Percentiles rank a stretch among this genome's conserved stretches.
These are phyloP conservation scores for Iphiclides podalirius DNA, from an alignment of 2,888 invertebrate species.

Conservation along the genomic window DNA sequence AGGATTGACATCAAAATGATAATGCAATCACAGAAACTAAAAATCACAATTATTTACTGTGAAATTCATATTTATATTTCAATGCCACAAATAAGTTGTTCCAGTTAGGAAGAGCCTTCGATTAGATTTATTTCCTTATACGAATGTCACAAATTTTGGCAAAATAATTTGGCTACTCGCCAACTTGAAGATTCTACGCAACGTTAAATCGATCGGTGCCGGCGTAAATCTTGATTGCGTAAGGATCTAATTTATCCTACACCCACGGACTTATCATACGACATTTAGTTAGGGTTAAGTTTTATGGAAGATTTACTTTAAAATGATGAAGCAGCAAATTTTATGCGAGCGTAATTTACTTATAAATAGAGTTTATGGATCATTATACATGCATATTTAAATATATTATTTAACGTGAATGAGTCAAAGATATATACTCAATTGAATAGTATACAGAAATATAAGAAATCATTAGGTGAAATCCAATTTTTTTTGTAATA, in stretches of 20 bases:
- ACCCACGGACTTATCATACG: neutral
- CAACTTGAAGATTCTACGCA: constrained; percentile 38
- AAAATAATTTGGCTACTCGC: constrained; percentile 55
- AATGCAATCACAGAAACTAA: too few relatives aligned
- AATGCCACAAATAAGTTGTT: neutral
- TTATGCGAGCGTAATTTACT: too few relatives aligned
- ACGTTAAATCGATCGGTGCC: constrained; percentile 22
- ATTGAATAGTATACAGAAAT: too few relatives aligned
- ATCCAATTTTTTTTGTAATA: too few relatives aligned
- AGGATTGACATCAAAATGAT: too few relatives aligned
- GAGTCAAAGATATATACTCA: too few relatives aligned
- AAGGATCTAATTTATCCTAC: constrained; percentile 4
- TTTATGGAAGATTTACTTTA: neutral
- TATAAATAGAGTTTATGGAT: too few relatives aligned
- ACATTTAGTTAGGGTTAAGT: neutral
- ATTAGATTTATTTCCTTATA: constrained; percentile 19
- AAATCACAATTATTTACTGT: too few relatives aligned
- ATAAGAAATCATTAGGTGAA: too few relatives aligned
- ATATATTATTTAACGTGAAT: too few relatives aligned
- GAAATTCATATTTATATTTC: neutral
- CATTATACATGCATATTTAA: too few relatives aligned
- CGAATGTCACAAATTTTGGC: constrained; percentile 45
- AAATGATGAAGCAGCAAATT: too few relatives aligned
- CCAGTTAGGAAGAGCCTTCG: constrained; percentile 2
- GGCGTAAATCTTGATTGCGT: constrained; percentile 27